These are phyloP conservation scores for Nixonia krombeini DNA, from an alignment of 1,140 invertebrate genomes.

Conservation along the genomic window DNA sequence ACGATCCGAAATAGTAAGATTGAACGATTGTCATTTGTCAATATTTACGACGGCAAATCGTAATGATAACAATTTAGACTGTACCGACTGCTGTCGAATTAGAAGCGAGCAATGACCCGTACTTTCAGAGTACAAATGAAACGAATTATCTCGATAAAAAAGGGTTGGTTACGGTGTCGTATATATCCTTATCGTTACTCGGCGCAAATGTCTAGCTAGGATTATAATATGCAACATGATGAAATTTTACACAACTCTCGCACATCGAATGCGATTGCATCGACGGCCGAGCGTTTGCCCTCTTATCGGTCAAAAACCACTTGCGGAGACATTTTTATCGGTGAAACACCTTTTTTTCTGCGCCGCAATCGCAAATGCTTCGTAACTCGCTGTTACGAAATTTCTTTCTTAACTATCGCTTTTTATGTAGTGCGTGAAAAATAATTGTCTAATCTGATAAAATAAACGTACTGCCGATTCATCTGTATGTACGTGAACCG, in stretches of 20 bases:
- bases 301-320: constrained; percentile 57
- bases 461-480: no score
- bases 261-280: constrained; percentile 41
- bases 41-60: no score
- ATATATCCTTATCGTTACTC: constrained; percentile 47
- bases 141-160: no score
- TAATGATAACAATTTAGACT: no score
- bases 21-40: no score
- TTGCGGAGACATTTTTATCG: constrained; percentile 55
- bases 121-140: no score
- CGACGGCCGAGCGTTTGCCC: constrained; percentile 33
- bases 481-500: no score
- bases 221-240: constrained; percentile 47
- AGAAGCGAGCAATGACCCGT: no score
- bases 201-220: constrained; percentile 24
- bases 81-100: no score
- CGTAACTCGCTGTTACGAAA: constrained; percentile 46
- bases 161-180: no score
- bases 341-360: constrained; percentile 49
- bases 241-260: constrained; percentile 39
- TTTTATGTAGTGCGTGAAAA: background rate
- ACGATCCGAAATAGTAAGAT: no score
- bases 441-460: background rate
- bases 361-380: constrained; percentile 35
- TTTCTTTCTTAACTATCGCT: constrained; percentile 25